These are phyloP conservation scores for Elysia chlorotica DNA, from an alignment of 1,140 invertebrate genomes.

Conservation along the genomic window DNA sequence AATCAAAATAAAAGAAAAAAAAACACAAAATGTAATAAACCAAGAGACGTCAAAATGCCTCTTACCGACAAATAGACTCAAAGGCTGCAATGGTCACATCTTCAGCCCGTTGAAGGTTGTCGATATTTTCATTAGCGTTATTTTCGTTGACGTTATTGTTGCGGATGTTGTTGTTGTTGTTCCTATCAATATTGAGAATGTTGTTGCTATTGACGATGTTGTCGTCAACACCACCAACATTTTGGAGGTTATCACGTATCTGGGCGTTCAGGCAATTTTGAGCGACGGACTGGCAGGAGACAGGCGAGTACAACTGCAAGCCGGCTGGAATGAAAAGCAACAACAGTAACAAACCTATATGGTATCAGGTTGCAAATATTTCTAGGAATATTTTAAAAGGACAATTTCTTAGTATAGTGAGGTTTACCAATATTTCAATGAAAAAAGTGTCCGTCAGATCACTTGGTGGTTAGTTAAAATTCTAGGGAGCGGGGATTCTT, in stretches of 20 bases:
- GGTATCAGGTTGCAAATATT: too few relatives aligned
- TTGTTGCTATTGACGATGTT: too few relatives aligned
- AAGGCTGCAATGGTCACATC: conserved; percentile 28
- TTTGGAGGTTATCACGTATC: too few relatives aligned
- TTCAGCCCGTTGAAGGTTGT: conserved; percentile 15
- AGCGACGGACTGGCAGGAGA: conserved; percentile 22
- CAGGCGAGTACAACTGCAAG: neutral
- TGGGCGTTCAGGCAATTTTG: conserved; percentile 31
- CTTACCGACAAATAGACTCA: conserved; percentile 30
- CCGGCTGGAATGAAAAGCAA: neutral
- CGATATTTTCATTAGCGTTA: neutral
- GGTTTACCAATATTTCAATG: neutral
- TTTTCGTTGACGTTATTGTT: conserved; percentile 10
- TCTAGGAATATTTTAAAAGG: too few relatives aligned
- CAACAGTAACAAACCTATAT: too few relatives aligned
- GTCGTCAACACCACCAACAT: too few relatives aligned
- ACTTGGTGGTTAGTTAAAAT: too few relatives aligned
- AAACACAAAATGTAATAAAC: neutral
- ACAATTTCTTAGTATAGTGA: neutral
- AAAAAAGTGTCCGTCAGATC: too few relatives aligned
- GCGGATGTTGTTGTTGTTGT: too few relatives aligned
- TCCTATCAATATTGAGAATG: too few relatives aligned
- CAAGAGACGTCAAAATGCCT: neutral
- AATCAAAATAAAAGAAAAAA: neutral
- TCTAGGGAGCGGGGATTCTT: too few relatives aligned